Conservation (phyloP, 2,888 invertebrate species). For the Apamea anceps region DNA sequence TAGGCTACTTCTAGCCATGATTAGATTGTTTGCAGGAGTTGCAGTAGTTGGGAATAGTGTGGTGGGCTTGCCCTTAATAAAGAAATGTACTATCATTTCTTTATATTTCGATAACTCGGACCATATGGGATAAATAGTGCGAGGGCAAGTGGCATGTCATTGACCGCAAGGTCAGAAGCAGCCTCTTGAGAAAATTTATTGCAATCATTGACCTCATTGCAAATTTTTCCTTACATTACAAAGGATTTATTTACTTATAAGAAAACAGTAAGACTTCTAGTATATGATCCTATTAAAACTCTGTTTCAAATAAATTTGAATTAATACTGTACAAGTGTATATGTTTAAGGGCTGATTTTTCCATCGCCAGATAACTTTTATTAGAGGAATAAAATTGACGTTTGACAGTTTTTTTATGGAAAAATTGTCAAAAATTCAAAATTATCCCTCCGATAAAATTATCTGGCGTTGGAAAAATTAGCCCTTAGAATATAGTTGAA, state of each 20-base stretch:
- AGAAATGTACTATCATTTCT: too few relatives aligned
- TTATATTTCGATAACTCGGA: background rate
- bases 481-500: too few relatives aligned
- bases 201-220: background rate
- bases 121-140: background rate
- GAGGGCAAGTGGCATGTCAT: background rate
- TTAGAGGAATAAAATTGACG: too few relatives aligned
- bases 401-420: too few relatives aligned
- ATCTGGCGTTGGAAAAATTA: too few relatives aligned
- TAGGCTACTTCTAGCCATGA: background rate
- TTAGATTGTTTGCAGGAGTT: background rate
- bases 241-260: background rate
- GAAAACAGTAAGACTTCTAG: background rate
- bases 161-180: background rate
- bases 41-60: background rate
- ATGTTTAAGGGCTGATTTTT: too few relatives aligned
- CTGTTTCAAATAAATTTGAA: background rate
- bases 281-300: too few relatives aligned
- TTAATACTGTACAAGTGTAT: background rate
- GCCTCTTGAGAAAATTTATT: background rate
- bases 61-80: too few relatives aligned
- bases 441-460: too few relatives aligned
- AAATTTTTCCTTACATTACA: background rate
- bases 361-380: too few relatives aligned
- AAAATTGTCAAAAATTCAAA: too few relatives aligned